A percentile compares a stretch with the other conserved stretches of the same genome.
These are phyloP conservation scores for Papilio protenor DNA, from an alignment of 2,888 invertebrate species.

Conservation along the genomic window DNA sequence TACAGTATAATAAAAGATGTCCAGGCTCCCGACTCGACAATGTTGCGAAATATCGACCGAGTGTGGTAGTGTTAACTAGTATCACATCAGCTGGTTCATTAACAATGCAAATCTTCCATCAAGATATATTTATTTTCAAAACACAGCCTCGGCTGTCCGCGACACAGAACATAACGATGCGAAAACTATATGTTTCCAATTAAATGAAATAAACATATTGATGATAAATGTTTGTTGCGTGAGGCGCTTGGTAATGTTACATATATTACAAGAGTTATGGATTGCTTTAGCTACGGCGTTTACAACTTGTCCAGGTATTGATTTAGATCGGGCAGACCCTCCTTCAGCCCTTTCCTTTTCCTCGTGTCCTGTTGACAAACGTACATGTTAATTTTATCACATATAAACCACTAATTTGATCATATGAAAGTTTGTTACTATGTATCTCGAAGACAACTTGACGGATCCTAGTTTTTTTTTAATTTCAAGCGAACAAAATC, in stretches of 20 bases:
- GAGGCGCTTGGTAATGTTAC: conserved; percentile 74
- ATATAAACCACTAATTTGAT: neutral
- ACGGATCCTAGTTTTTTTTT: too few species aligned
- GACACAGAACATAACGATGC: conserved; percentile 61
- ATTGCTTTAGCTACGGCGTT: conserved; percentile 82
- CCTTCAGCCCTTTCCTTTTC: conserved; percentile 99
- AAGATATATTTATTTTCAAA: conserved; percentile 62
- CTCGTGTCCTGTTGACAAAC: conserved; percentile 91
- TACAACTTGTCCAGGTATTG: conserved; percentile 99
- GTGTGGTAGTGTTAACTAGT: conserved; percentile 52
- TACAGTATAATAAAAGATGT: conserved; percentile 77
- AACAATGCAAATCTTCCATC: conserved; percentile 68
- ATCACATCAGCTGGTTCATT: conserved; percentile 61
- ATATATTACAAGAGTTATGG: conserved; percentile 77
- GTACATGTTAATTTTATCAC: neutral
- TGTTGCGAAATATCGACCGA: neutral
- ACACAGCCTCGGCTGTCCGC: conserved; percentile 46
- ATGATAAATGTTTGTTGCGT: conserved; percentile 65
- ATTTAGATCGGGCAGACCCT: conserved; percentile 96
- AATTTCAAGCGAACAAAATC: too few species aligned
- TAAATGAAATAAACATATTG: conserved; percentile 57
- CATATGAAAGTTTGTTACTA: too few species aligned
- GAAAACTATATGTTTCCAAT: conserved; percentile 55
- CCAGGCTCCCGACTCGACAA: conserved; percentile 60
- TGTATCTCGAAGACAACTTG: too few species aligned